These are phyloP conservation scores for Pterostichus madidus DNA, from an alignment of 2,888 invertebrate species.

Conservation along the genomic window DNA sequence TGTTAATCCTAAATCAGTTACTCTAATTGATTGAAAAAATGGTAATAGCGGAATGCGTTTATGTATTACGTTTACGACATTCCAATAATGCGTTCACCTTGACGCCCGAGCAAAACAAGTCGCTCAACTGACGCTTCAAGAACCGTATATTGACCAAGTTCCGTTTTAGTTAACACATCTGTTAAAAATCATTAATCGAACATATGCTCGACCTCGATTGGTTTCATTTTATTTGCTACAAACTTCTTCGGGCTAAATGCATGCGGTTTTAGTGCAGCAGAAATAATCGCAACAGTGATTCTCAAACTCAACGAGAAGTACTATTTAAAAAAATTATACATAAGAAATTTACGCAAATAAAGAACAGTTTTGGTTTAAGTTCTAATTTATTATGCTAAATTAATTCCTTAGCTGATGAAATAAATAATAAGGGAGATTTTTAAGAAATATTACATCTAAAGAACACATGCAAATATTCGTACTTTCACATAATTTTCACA, in stretches of 20 bases:
- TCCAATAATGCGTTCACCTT: conserved; percentile 47
- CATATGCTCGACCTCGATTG: conserved; percentile 61
- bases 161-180: conserved; percentile 47
- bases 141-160: conserved; percentile 58
- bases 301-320: too few relatives aligned
- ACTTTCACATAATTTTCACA: too few relatives aligned
- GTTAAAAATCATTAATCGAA: conserved; percentile 55
- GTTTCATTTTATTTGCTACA: conserved; percentile 37
- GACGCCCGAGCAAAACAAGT: conserved; percentile 14
- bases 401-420: too few relatives aligned
- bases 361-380: too few relatives aligned
- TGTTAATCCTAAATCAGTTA: not conserved
- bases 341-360: too few relatives aligned
- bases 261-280: not conserved
- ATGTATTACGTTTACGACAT: conserved; percentile 34
- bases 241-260: conserved; percentile 17
- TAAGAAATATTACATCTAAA: too few relatives aligned
- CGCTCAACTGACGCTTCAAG: conserved; percentile 44
- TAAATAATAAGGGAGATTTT: too few relatives aligned
- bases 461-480: too few relatives aligned
- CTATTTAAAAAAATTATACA: too few relatives aligned
- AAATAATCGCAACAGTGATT: too few relatives aligned
- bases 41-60: conserved; percentile 13
- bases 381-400: too few relatives aligned
- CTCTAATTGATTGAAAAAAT: conserved; percentile 24